Conservation (phyloP, 2,888 invertebrate genomes). For the Acanthoscelides obtectus region DNA sequence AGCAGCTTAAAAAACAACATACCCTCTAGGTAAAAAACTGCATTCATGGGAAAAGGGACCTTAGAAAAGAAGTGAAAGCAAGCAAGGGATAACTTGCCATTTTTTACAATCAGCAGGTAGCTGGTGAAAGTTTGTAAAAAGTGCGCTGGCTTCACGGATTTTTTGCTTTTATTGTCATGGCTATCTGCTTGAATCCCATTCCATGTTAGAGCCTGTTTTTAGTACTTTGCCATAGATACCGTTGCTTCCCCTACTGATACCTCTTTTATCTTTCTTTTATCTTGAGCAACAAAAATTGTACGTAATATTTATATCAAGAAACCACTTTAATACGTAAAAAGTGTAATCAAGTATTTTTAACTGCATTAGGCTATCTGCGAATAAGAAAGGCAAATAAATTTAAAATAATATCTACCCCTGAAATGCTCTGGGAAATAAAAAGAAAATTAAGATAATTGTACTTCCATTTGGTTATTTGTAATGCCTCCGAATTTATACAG, state of each 20-base stretch:
- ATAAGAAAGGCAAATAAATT: constrained; percentile 16
- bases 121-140: not conserved
- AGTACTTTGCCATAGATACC: too few species aligned
- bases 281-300: too few species aligned
- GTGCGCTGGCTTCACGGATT: not conserved
- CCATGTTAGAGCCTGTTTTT: too few species aligned
- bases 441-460: constrained; percentile 47
- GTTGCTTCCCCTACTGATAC: too few species aligned
- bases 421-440: constrained; percentile 34
- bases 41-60: not conserved
- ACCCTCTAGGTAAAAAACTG: not conserved
- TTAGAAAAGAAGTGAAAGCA: not conserved
- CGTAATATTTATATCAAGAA: not conserved
- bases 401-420: constrained; percentile 38
- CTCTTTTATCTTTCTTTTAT: too few species aligned
- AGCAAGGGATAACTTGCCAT: not conserved
- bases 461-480: constrained; percentile 46
- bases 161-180: not conserved
- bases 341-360: not conserved
- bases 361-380: not conserved
- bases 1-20: not conserved
- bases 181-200: too few species aligned
- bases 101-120: not conserved
- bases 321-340: not conserved
- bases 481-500: constrained; percentile 42